Evolutionary conservation across 92 coral and sea anemone species (phyloP), one percentile per base, ranked within the genome.

Genomic region (Parazoanthus darwini): DNA sequence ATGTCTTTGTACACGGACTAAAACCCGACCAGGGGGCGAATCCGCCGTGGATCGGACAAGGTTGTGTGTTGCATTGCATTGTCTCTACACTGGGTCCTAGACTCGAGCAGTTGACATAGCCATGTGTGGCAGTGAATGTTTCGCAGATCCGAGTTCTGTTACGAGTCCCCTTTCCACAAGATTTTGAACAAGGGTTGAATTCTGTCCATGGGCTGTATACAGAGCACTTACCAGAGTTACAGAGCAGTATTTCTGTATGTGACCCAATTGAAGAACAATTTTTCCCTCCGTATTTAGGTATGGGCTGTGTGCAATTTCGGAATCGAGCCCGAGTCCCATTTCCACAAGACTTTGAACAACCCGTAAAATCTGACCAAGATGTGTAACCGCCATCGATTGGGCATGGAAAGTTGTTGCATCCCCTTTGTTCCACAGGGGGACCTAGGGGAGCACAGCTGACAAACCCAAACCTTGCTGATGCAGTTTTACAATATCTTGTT

Each of bases 351-450:
- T 86, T 91, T 39, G 98, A 88, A 81, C 98, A 96, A 25, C 26
- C 54, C 48, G 90, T 85, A 83, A 89, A 96, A 20, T 66, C 15
- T 20, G 94, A 89, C 98, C 98, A 96, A 26, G 63, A 48, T 3
- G 94, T 88, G 80, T 92, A 96, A 13, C 94, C 96, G 29, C 98
- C 98, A 88, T 96, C 42, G 51, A 96, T 82, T 42, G 98, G 95
- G 82, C 98, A 96, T 38, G 93, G 94, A 38, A 91, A 92, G 22
- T 54, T 86, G 63, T 93, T 96, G 68, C 98, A 96, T 8, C 23
- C 25, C 42, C 85, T 86, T 43, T 44, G 88, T 33, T 96, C 94
- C 59, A 6, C 38, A 44, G 71, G 23, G 26, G 82, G 43, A 68
- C 98, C 98, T 58, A 86, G 56, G 4, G 82, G 78, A 23, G 89